phyloP scores from a whole-genome alignment of 92 coral and sea anemone genomes.

The Phenganax subtilis region DNA sequence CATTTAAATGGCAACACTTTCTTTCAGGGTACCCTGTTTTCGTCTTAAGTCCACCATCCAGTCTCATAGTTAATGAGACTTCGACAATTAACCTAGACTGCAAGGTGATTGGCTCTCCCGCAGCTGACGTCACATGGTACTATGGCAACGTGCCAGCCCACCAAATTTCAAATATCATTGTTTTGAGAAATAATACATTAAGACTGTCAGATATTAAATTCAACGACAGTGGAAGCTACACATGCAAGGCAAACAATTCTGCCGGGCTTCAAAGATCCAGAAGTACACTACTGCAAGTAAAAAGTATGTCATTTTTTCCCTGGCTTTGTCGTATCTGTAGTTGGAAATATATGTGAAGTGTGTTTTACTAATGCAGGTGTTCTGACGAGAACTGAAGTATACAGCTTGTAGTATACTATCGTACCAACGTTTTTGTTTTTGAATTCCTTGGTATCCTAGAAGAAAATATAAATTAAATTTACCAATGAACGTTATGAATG shows the following conservation, averaged over 20 bases:
- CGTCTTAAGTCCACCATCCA: slow-evolving; percentile 24
- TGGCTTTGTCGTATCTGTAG: not conserved
- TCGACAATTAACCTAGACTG: slow-evolving; percentile 44
- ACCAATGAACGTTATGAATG: no score
- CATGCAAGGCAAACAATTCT: slow-evolving; percentile 64
- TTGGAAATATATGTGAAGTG: not conserved
- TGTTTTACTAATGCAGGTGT: not conserved
- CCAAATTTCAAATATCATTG: slow-evolving; percentile 46
- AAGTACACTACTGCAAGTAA: slow-evolving; percentile 56
- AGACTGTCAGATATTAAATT: slow-evolving; percentile 52
- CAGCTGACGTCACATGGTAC: slow-evolving; percentile 55
- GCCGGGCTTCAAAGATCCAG: slow-evolving; percentile 52
- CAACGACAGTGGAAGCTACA: slow-evolving; percentile 62
- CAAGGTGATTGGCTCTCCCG: slow-evolving; percentile 57
- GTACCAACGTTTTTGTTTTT: no score
- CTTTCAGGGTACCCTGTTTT: slow-evolving; percentile 31
- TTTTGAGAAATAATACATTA: slow-evolving; percentile 69
- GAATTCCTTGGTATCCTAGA: no score
- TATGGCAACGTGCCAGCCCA: slow-evolving; percentile 31
- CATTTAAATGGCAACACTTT: not conserved
- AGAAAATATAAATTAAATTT: no score
- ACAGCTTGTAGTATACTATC: no score
- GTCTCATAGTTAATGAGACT: slow-evolving; percentile 1
- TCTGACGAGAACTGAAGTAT: no score
- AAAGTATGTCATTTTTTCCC: slow-evolving; percentile 52